These are phyloP conservation scores for Cordilura impudica DNA, from an alignment of 2,888 invertebrate genomes.

Conservation along the genomic window DNA sequence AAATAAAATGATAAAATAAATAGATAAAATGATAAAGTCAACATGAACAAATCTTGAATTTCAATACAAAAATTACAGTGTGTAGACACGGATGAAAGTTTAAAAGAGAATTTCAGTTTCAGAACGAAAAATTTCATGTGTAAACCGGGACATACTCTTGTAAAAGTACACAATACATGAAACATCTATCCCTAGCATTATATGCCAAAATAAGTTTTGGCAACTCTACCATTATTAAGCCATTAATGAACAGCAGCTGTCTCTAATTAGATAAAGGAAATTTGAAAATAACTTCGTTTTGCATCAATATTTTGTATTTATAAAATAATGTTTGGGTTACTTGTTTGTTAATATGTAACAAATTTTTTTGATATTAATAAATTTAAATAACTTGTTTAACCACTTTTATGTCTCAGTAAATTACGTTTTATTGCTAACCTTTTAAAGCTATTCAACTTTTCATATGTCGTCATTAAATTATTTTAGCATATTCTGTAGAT, in stretches of 20 bases:
- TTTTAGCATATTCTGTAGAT: slow-evolving; percentile 15
- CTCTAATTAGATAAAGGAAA: slow-evolving; percentile 47
- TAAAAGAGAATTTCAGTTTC: too few relatives aligned
- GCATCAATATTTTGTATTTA: slow-evolving; percentile 25
- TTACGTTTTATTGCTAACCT: slow-evolving; percentile 50
- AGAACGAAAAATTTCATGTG: too few relatives aligned
- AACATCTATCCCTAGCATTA: slow-evolving; percentile 4
- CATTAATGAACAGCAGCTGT: slow-evolving; percentile 37
- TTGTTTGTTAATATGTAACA: background rate
- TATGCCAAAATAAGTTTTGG: background rate
- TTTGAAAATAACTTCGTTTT: slow-evolving; percentile 59
- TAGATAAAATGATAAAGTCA: too few relatives aligned
- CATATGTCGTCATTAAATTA: slow-evolving; percentile 39
- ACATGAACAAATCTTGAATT: too few relatives aligned
- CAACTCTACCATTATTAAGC: slow-evolving; percentile 40
- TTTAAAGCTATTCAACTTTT: slow-evolving; percentile 35
- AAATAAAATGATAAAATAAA: too few relatives aligned
- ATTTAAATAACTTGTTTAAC: slow-evolving; percentile 56
- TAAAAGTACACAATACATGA: too few relatives aligned
- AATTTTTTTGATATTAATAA: background rate
- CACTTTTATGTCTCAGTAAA: slow-evolving; percentile 51
- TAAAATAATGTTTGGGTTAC: slow-evolving; percentile 14
- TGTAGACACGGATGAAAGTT: too few relatives aligned
- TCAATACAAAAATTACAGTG: too few relatives aligned
- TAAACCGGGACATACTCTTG: too few relatives aligned